Conservation (phyloP, 1,140 invertebrate genomes). For the Bilobella aurantiaca region DNA sequence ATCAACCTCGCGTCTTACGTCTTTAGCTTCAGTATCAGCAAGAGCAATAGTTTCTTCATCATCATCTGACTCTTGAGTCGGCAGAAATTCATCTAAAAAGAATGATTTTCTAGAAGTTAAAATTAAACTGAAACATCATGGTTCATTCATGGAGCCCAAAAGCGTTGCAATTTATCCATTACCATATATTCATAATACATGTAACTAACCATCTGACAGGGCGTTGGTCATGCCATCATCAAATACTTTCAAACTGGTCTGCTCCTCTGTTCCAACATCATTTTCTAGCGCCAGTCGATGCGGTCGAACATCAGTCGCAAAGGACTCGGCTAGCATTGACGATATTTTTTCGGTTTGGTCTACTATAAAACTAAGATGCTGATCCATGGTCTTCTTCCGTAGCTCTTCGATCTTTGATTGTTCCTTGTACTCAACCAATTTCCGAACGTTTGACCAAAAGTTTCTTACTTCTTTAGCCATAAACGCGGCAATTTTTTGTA, state of each 20-base stretch:
- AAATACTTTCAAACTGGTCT: background rate
- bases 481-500: conserved; percentile 75
- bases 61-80: conserved; percentile 63
- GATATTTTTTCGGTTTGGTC: conserved; percentile 98
- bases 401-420: conserved; percentile 85
- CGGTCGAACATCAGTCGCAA: background rate
- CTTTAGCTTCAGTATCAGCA: conserved; percentile 63
- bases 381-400: conserved; percentile 86
- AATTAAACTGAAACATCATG: too few species aligned
- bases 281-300: background rate
- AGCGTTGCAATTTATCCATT: too few species aligned
- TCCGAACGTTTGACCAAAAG: conserved; percentile 95
- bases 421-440: conserved; percentile 90
- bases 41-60: conserved; percentile 94
- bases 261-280: background rate
- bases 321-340: conserved; percentile 59
- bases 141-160: too few species aligned
- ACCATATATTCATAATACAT: too few species aligned
- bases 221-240: background rate
- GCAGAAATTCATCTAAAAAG: conserved; percentile 66
- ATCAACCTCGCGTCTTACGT: conserved; percentile 65
- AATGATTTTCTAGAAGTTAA: too few species aligned
- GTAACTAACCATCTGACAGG: conserved; percentile 46
- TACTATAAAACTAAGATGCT: conserved; percentile 96
- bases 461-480: conserved; percentile 86